A percentile compares a stretch with the other conserved stretches of the same genome.
Conservation (phyloP, 2,113 vertebrate genomes). For the Clarias gariepinus region DNA sequence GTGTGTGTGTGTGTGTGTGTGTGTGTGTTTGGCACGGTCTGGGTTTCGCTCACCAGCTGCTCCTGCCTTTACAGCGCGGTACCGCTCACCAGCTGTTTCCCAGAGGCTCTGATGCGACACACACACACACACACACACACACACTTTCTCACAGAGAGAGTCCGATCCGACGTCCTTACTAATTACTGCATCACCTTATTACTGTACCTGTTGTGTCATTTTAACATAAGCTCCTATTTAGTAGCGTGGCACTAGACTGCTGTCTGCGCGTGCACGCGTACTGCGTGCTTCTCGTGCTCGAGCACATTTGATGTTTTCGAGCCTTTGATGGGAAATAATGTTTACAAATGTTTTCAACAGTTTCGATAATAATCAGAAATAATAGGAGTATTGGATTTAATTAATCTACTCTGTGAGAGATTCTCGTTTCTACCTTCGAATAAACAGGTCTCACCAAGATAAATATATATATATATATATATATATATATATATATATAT, state of each 20-base stretch:
- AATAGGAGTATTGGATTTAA: not conserved
- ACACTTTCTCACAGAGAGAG: no score
- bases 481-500: no score
- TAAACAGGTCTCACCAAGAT: not conserved
- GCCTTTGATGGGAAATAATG: not conserved
- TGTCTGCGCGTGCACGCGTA: not conserved
- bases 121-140: no score
- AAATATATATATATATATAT: no score
- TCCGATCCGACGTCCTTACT: not conserved
- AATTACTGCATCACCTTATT: not conserved
- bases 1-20: constrained; percentile 24
- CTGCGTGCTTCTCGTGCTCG: not conserved
- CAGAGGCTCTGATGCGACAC: constrained; percentile 56
- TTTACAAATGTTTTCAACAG: not conserved
- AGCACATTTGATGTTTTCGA: not conserved
- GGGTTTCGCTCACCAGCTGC: constrained; percentile 78
- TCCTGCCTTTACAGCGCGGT: constrained; percentile 61
- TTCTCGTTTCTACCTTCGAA: not conserved
- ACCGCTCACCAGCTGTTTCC: constrained; percentile 77
- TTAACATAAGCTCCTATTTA: not conserved
- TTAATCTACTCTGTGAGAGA: not conserved
- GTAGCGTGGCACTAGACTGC: not conserved
- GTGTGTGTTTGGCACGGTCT: constrained; percentile 27
- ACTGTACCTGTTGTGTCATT: not conserved
- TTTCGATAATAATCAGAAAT: not conserved